These are phyloP conservation scores for Parascotia fuliginaria DNA, from an alignment of 2,888 invertebrate species.

Conservation along the genomic window DNA sequence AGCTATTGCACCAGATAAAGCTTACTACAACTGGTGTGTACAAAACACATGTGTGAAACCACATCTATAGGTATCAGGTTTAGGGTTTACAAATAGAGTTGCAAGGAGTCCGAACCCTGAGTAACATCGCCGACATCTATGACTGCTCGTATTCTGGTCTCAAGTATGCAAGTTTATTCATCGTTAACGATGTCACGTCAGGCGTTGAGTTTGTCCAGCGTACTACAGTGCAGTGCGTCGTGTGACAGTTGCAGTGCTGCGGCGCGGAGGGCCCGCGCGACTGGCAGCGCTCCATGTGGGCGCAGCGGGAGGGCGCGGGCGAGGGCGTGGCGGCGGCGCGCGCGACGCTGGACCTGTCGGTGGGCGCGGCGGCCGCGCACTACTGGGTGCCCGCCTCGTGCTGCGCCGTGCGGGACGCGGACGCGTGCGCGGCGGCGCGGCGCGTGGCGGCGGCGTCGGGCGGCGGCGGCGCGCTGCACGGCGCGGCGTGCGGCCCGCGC, in stretches of 20 bases:
- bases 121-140: too few species aligned
- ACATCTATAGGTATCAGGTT: too few species aligned
- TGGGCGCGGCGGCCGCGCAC: conserved; percentile 61
- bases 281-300: conserved; percentile 87
- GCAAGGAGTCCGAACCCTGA: too few species aligned
- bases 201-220: too few species aligned
- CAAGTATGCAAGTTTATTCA: too few species aligned
- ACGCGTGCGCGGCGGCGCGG: conserved; percentile 45
- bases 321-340: conserved; percentile 17
- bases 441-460: conserved; percentile 55
- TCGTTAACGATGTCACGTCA: too few species aligned
- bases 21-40: too few species aligned
- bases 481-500: conserved; percentile 60
- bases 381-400: conserved; percentile 74
- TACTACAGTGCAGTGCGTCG: not conserved
- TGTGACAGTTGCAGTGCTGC: conserved; percentile 92
- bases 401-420: conserved; percentile 43
- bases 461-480: conserved; percentile 48
- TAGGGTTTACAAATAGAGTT: too few species aligned
- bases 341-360: conserved; percentile 66
- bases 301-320: conserved; percentile 39
- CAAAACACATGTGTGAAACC: too few species aligned
- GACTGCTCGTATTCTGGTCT: too few species aligned
- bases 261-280: conserved; percentile 97
- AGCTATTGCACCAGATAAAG: too few species aligned